A percentile compares a stretch with the other conserved stretches of the same genome.
phyloP scores from a whole-genome alignment of 1,140 invertebrate species.

The Drosophila novamexicana region DNA sequence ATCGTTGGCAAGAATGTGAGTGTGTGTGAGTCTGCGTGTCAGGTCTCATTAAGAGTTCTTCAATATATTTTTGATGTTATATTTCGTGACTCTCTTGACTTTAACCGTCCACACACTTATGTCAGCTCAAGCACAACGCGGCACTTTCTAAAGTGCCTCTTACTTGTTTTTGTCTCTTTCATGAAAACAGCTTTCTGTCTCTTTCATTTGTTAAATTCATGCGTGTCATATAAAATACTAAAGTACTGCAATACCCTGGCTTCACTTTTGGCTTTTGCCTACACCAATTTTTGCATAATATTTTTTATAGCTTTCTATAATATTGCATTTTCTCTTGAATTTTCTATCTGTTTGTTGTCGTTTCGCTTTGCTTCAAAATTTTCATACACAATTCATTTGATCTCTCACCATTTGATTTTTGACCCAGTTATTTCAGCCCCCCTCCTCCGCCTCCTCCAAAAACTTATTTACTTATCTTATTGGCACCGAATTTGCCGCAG shows the following conservation, averaged over 20 bases:
- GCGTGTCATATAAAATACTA: neutral
- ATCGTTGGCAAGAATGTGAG: neutral
- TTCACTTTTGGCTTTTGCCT: neutral
- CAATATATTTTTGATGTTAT: conserved; percentile 50
- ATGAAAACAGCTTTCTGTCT: neutral
- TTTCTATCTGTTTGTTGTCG: conserved; percentile 38
- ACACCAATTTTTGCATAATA: conserved; percentile 4
- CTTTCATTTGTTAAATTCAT: neutral
- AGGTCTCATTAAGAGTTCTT: conserved; percentile 61
- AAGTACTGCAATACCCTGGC: neutral
- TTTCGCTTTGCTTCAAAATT: conserved; percentile 23
- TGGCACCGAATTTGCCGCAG: conserved; percentile 39
- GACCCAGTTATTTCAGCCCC: conserved; percentile 53
- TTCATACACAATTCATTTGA: conserved; percentile 52
- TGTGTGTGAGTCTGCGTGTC: neutral
- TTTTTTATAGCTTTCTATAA: conserved; percentile 21
- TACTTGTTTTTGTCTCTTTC: neutral
- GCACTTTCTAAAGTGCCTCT: conserved; percentile 21
- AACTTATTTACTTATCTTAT: conserved; percentile 59
- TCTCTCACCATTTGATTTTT: conserved; percentile 51
- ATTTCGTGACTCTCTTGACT: conserved; percentile 30
- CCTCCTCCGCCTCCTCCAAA: neutral
- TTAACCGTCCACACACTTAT: neutral
- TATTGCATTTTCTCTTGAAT: conserved; percentile 29
- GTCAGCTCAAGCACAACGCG: conserved; percentile 12